Evolutionary conservation across 2,797 vertebrate species (phyloP), one percentile per base, ranked within the genome.

Genomic region (Etheostoma nigrum): DNA sequence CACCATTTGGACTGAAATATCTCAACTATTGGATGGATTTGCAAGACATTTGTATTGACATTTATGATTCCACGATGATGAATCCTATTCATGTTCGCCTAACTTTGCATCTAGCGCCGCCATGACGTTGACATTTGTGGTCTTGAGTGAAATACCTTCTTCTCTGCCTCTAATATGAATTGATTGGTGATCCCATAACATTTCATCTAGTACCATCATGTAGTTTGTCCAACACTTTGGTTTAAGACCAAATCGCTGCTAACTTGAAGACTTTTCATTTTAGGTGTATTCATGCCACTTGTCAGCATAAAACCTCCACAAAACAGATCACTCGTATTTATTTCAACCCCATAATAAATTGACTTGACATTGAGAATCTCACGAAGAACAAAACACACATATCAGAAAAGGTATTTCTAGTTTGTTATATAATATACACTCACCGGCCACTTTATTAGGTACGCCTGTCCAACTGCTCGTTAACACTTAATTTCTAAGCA

Each of bases 291-390:
- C 19, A 59, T 44, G 27, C 13, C 12, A 30, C 33, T 27, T 47
- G 14, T 6, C 2, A 53, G 3, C 11, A 52, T 15, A 27, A 16
- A 40, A 11, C 40, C 19, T 54, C 5, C 18, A 33, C 14, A 12
- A 70, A 21, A 61, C 11, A 25, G 33, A 60, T 15, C 14, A 19
- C 19, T 1, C 6, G 42, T 47, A 54, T n/a, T 33, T 18, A 44
- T 45, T 53, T 54, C 9, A 67, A 52, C 54, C 14, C 67, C 13
- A 67, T 47, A 47, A 42, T 42, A 19, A 47, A 25, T 23, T 51
- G 64, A 59, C 21, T 12, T 2, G 33, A n/a, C 11, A 77, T 65
- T 44, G 47, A 44, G 15, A 16, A 15, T 3, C 13, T 57, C 6
- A 10, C 21, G 4, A 65, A 40, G 14, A 42, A 53, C 2, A 53